Percentiles rank a stretch among this genome's conserved stretches.
phyloP scores from a whole-genome alignment of 2,113 vertebrate species.

The Nerophis ophidion region DNA sequence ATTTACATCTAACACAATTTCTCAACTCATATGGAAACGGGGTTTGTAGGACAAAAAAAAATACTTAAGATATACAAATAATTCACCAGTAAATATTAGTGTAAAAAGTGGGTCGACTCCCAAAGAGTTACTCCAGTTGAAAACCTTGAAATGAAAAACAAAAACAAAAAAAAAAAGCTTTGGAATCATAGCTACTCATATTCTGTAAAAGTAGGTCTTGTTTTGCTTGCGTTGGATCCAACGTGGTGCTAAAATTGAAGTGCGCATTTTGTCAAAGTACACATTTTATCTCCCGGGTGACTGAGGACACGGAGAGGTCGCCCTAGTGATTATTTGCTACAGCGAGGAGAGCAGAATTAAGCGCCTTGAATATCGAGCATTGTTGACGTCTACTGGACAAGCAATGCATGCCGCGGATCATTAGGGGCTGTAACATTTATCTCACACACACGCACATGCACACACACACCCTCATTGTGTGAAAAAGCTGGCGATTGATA shows the following conservation, averaged over 20 bases:
- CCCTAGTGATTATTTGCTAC: neutral
- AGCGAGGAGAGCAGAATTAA: conserved; percentile 4
- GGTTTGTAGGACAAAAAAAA: no score
- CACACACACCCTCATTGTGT: neutral
- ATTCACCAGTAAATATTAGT: no score
- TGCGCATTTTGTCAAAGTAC: no score
- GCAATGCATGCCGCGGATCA: neutral
- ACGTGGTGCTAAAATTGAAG: no score
- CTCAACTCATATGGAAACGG: no score
- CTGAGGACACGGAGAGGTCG: conserved; percentile 12
- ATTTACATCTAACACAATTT: no score
- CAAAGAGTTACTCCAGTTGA: conserved; percentile 23
- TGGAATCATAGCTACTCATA: conserved; percentile 18
- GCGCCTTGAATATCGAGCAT: conserved; percentile 8
- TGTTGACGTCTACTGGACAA: conserved; percentile 5
- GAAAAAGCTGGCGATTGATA: neutral
- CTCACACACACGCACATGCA: neutral
- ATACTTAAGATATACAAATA: no score
- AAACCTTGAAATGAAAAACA: conserved; percentile 7
- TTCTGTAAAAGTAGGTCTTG: conserved; percentile 17
- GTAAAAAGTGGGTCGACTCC: conserved; percentile 44
- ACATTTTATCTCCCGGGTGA: conserved; percentile 5
- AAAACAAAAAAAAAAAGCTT: no score
- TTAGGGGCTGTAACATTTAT: conserved; percentile 2
- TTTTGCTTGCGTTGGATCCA: no score